phyloP scores from a whole-genome alignment of 2,888 invertebrate genomes.

The Polymixis flavicincta region DNA sequence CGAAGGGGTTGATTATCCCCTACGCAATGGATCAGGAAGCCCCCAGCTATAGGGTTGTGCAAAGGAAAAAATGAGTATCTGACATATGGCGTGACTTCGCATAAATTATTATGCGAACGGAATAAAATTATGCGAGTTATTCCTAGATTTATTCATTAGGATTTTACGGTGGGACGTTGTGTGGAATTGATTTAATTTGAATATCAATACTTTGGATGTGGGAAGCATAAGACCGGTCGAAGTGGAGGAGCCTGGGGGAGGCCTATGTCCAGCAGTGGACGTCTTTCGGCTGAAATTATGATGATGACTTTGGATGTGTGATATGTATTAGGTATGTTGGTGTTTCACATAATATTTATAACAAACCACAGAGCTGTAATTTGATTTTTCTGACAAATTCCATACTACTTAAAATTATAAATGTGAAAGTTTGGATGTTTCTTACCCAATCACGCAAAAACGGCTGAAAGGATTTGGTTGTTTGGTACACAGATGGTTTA shows the following conservation, averaged over 20 bases:
- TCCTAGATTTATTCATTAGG: conserved; percentile 43
- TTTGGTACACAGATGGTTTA: too few relatives aligned
- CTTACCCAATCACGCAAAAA: too few relatives aligned
- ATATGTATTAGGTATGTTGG: too few relatives aligned
- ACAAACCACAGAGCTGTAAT: neutral
- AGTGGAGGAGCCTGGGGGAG: too few relatives aligned
- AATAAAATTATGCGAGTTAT: conserved; percentile 32
- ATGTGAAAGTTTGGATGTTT: too few relatives aligned
- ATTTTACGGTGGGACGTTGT: neutral
- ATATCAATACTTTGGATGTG: neutral
- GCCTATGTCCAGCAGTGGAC: too few relatives aligned
- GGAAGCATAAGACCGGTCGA: too few relatives aligned
- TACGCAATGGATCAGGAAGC: conserved; percentile 77
- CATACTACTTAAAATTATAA: neutral
- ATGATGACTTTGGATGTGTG: too few relatives aligned
- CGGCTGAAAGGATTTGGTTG: too few relatives aligned
- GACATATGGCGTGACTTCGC: conserved; percentile 61
- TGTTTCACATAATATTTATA: too few relatives aligned
- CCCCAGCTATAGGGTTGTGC: conserved; percentile 67
- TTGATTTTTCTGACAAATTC: conserved; percentile 17
- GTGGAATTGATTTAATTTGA: conserved; percentile 8
- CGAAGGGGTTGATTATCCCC: conserved; percentile 81
- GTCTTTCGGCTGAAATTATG: too few relatives aligned
- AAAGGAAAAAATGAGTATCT: conserved; percentile 68
- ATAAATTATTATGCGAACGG: conserved; percentile 49